Conservation (phyloP, 2,113 vertebrate genomes). For the Cebus imitator region DNA sequence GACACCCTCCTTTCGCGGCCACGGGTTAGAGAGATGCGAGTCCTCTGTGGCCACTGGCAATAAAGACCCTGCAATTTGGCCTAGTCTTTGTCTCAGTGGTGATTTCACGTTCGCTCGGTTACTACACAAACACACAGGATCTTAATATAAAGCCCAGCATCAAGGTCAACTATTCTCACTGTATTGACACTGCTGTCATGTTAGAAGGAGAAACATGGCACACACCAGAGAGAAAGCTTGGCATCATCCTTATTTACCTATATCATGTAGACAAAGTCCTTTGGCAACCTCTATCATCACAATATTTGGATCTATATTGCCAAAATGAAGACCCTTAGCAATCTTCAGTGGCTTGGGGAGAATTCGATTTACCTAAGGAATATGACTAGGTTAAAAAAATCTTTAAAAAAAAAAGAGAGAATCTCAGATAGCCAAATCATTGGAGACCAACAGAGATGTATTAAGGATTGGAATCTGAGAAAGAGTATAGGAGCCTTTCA, state of each 20-base stretch:
- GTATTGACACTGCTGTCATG: too few relatives aligned
- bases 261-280: neutral
- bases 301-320: neutral
- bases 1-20: too few relatives aligned
- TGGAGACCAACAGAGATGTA: neutral
- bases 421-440: neutral
- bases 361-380: neutral
- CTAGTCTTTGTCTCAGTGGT: too few relatives aligned
- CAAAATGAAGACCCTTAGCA: neutral
- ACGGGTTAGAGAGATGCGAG: too few relatives aligned
- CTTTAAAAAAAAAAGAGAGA: neutral
- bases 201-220: fast-evolving
- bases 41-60: too few relatives aligned
- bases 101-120: too few relatives aligned
- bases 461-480: neutral
- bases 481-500: neutral
- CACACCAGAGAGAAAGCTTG: neutral
- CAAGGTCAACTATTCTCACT: neutral
- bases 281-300: neutral
- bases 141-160: neutral
- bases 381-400: neutral
- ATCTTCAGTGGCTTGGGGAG: neutral
- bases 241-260: too few relatives aligned
- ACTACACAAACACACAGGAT: neutral
- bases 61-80: too few relatives aligned